These are phyloP conservation scores for Cephus nigrinus DNA, from an alignment of 2,888 invertebrate species.

Conservation along the genomic window DNA sequence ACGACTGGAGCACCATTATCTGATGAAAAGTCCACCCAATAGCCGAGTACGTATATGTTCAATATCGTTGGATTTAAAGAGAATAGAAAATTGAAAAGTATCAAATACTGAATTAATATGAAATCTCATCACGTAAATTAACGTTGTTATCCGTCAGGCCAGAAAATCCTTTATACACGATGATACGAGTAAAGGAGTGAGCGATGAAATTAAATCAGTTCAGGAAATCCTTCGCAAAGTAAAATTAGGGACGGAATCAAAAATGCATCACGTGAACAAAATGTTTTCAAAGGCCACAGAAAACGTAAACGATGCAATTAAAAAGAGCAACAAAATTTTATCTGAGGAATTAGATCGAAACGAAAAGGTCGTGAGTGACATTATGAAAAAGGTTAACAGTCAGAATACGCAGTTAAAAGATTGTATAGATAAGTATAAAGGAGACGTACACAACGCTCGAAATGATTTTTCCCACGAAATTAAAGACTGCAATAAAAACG, in stretches of 20 bases:
- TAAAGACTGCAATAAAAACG: slow-evolving; percentile 21
- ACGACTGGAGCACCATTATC: neutral
- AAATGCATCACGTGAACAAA: slow-evolving; percentile 23
- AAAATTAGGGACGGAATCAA: slow-evolving; percentile 27
- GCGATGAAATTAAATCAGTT: slow-evolving; percentile 9
- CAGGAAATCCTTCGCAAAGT: slow-evolving; percentile 16
- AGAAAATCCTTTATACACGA: too few species aligned
- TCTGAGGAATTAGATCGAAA: slow-evolving; percentile 17
- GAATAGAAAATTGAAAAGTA: neutral
- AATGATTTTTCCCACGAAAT: slow-evolving; percentile 13
- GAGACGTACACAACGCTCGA: slow-evolving; percentile 6
- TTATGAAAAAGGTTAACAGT: slow-evolving; percentile 5
- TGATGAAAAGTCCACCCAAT: neutral
- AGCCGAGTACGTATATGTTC: neutral
- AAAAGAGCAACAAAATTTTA: slow-evolving; percentile 25
- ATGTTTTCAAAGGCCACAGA: slow-evolving; percentile 23
- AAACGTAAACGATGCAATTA: slow-evolving; percentile 25
- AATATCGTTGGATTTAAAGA: neutral
- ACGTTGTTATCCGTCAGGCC: too few species aligned
- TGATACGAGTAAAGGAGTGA: neutral
- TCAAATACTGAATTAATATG: neutral
- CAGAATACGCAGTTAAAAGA: neutral
- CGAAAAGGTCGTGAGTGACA: slow-evolving; percentile 19
- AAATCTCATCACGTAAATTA: neutral
- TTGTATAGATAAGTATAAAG: slow-evolving; percentile 16